Conservation (phyloP, 1,140 invertebrate genomes). For the Rhopalosiphum padi region DNA sequence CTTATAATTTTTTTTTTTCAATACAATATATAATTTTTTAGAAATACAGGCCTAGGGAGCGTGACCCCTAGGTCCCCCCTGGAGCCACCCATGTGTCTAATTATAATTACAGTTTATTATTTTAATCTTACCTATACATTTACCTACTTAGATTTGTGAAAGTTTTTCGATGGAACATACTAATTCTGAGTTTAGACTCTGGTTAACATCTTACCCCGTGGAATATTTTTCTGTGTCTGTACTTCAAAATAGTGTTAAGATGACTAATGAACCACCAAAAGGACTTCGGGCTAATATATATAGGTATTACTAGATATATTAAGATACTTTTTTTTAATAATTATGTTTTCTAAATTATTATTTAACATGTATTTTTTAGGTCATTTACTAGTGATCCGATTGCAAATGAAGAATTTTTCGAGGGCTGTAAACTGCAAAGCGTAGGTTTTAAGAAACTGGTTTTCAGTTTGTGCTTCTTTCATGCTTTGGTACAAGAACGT, state of each 20-base stretch:
- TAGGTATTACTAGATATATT: slow-evolving; percentile 61
- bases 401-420: slow-evolving; percentile 86
- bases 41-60: too few species aligned
- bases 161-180: slow-evolving; percentile 77
- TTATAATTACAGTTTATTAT: neutral
- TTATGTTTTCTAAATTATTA: neutral
- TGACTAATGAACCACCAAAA: slow-evolving; percentile 94
- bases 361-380: slow-evolving; percentile 58
- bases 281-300: slow-evolving; percentile 77
- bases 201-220: slow-evolving; percentile 92
- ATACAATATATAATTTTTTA: too few species aligned
- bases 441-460: slow-evolving; percentile 84
- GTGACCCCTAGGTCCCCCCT: too few species aligned
- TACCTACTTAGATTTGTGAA: slow-evolving; percentile 73
- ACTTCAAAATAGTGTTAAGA: slow-evolving; percentile 93
- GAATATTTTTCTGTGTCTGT: slow-evolving; percentile 92
- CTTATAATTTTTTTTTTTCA: too few species aligned
- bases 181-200: slow-evolving; percentile 88
- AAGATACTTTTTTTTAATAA: neutral
- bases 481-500: slow-evolving; percentile 89
- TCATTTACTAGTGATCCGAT: slow-evolving; percentile 90
- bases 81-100: neutral
- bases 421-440: slow-evolving; percentile 76
- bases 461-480: slow-evolving; percentile 93
- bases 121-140: neutral